Base-by-base conservation (phyloP, 1,140 invertebrate species). In the Sipha flava region DNA sequence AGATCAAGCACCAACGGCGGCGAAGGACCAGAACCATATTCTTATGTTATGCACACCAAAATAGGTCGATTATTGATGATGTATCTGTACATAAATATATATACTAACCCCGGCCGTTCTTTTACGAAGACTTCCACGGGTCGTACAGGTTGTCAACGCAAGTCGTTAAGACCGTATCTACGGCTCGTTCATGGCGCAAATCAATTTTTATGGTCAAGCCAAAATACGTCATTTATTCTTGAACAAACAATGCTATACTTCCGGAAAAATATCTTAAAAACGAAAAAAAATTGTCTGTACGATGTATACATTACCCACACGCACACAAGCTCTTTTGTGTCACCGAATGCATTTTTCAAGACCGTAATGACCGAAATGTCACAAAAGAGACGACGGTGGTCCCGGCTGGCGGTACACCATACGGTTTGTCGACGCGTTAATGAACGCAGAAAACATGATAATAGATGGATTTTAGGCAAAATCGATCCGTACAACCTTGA, bases 121-220 rank as follows among this genome's bases (percentile, higher is more conserved):
- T 7, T 10, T 64, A 66, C 62, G 34, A 64, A 3, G 31, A 37
- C 10, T 68, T 45, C n/a, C n/a, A n/a, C 64, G 64, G 40, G 62
- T 64, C 66, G 66, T 70, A 70, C 66, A 23, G 66, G 72, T 75
- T 75, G 72, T 75, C 72, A 75, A 75, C 72, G 72, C 72, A 54
- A 57, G 72, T 75, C 72, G 72, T 75, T 75, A 75, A 40, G 49
- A 75, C 72, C 72, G 72, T 75, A 18, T 75, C 72, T 23, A 9
- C 62, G 31, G 62, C 9, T 21, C 34, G 37, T 43, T 43, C 64
- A 54, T 26, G 49, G 72, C 57, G 72, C 52, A 57, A 75, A 75
- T 75, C 72, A 57, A 75, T 75, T 75, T 75, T 75, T 40, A 75
- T 26, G 72, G 72, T 75, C 49, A 40, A 75, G 72, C 72, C 72